phyloP scores from a whole-genome alignment of 2,888 invertebrate genomes.

The Leucophenga montana region DNA sequence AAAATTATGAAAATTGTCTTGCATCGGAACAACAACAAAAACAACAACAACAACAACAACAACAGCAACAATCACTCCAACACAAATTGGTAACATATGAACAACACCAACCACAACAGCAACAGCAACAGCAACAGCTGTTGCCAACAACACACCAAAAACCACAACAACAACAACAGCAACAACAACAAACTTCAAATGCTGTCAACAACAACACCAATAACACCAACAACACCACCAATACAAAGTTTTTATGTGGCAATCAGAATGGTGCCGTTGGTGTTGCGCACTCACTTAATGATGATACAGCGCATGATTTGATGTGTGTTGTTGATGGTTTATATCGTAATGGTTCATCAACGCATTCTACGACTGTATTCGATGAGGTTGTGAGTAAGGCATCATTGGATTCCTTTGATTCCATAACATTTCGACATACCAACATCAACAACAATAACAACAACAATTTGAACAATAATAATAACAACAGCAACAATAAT shows the following conservation, averaged over 20 bases:
- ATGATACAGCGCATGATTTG: slow-evolving; percentile 60
- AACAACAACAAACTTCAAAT: slow-evolving; percentile 24
- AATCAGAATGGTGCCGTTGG: not conserved
- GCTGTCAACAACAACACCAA: slow-evolving; percentile 20
- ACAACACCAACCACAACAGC: slow-evolving; percentile 25
- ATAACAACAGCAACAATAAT: slow-evolving; percentile 35
- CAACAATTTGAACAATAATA: slow-evolving; percentile 29
- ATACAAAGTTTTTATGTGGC: slow-evolving; percentile 18
- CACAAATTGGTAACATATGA: slow-evolving; percentile 20
- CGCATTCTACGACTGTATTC: slow-evolving; percentile 64
- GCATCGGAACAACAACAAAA: slow-evolving; percentile 59
- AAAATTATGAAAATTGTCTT: slow-evolving; percentile 69
- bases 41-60: slow-evolving; percentile 44
- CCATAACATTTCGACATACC: slow-evolving; percentile 68
- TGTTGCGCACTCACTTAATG: slow-evolving; percentile 24
- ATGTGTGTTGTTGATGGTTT: slow-evolving; percentile 62
- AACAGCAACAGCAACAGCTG: slow-evolving; percentile 28
- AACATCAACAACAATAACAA: slow-evolving; percentile 32
- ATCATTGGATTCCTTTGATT: slow-evolving; percentile 69
- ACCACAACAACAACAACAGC: slow-evolving; percentile 40
- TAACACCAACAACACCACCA: slow-evolving; percentile 37
- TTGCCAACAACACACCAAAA: slow-evolving; percentile 32
- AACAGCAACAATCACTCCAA: slow-evolving; percentile 30
- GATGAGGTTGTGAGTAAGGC: slow-evolving; percentile 69
- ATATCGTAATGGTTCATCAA: slow-evolving; percentile 66